phyloP scores from a whole-genome alignment of 2,888 invertebrate genomes.

The Heliconius hortense region DNA sequence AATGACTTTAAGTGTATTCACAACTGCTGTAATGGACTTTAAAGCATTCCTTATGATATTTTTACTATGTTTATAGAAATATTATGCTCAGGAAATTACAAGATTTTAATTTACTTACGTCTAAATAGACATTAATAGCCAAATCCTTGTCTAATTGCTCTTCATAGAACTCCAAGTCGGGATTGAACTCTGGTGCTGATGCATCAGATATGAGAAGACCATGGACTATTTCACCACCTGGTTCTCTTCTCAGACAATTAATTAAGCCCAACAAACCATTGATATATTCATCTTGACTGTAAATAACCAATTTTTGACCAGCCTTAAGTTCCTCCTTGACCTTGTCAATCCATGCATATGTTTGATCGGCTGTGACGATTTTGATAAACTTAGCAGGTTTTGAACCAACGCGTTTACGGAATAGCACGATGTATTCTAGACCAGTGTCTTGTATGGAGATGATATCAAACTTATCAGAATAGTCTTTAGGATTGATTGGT shows the following conservation, averaged over 20 bases:
- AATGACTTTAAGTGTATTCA: not conserved
- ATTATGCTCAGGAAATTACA: not conserved
- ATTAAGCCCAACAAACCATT: constrained; percentile 94
- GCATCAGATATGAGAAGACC: constrained; percentile 85
- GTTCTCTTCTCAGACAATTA: constrained; percentile 92
- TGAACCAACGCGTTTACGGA: constrained; percentile 74
- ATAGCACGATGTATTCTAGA: constrained; percentile 77
- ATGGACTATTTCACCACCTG: constrained; percentile 85
- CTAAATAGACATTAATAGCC: constrained; percentile 88
- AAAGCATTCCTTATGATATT: too few species aligned
- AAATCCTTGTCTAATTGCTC: constrained; percentile 87
- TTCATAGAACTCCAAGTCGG: constrained; percentile 84
- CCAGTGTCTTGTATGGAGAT: constrained; percentile 75
- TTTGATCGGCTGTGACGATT: constrained; percentile 63
- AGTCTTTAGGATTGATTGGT: constrained; percentile 69
- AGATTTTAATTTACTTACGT: constrained; percentile 63
- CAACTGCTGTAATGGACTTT: not conserved
- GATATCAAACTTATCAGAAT: constrained; percentile 72
- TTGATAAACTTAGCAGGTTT: constrained; percentile 75
- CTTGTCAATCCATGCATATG: constrained; percentile 79
- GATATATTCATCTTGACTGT: constrained; percentile 84
- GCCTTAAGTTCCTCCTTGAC: constrained; percentile 69
- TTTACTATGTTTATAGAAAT: too few species aligned
- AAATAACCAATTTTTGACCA: constrained; percentile 82
- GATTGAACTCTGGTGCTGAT: constrained; percentile 85